Evolutionary conservation across 2,797 vertebrate genomes (phyloP).

Genomic region (Pangasius macronema): DNA sequence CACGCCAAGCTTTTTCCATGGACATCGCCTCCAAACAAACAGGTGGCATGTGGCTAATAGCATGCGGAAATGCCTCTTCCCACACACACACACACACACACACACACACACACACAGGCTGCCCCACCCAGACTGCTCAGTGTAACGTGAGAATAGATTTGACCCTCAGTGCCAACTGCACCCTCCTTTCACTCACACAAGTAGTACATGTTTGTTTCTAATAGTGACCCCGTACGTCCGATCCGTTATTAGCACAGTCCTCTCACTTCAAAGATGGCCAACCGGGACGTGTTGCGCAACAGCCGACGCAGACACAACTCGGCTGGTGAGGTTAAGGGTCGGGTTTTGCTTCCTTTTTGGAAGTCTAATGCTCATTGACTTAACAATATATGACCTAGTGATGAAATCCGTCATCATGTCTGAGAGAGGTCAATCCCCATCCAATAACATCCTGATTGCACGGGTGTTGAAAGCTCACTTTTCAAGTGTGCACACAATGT

Average conservation of each 20-base stretch:
- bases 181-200: constrained; percentile 57
- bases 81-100: constrained; percentile 18
- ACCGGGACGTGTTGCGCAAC: constrained; percentile 65
- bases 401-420: constrained; percentile 39
- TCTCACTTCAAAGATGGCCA: constrained; percentile 68
- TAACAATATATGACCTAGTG: constrained; percentile 31
- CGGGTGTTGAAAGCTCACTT: constrained; percentile 39
- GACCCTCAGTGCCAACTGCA: constrained; percentile 72
- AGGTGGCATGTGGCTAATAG: constrained; percentile 43
- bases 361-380: constrained; percentile 48
- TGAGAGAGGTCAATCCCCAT: constrained; percentile 41
- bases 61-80: constrained; percentile 56
- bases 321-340: constrained; percentile 65
- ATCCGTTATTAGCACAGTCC: constrained; percentile 70
- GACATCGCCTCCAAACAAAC: constrained; percentile 50
- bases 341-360: constrained; percentile 68
- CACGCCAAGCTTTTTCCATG: constrained; percentile 20
- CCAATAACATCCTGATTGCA: constrained; percentile 48
- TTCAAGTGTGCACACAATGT: constrained; percentile 14
- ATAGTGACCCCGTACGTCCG: constrained; percentile 64
- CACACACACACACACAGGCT: constrained; percentile 9
- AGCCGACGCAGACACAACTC: constrained; percentile 54
- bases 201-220: constrained; percentile 74
- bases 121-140: constrained; percentile 51
- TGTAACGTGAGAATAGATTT: constrained; percentile 72